Conservation (phyloP, 2,113 vertebrate species). For the Myanophis thanlyinensis region DNA sequence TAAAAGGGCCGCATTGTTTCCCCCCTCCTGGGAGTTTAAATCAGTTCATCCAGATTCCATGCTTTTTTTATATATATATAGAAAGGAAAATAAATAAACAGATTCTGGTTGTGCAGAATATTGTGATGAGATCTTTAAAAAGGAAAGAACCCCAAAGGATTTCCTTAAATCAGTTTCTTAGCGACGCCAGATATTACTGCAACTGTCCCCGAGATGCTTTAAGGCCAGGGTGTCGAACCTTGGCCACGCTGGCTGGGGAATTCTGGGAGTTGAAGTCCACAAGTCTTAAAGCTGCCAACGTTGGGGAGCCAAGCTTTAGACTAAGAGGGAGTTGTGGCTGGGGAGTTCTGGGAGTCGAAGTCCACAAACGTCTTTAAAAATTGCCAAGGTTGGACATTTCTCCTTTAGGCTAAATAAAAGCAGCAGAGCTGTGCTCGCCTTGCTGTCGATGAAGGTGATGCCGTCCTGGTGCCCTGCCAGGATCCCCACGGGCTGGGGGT, state of each 20-base stretch:
- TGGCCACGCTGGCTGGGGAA: neutral
- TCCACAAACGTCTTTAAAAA: neutral
- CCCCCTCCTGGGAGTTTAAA: neutral
- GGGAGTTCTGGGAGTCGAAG: neutral
- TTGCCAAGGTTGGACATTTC: neutral
- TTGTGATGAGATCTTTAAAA: neutral
- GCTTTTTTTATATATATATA: too few relatives aligned
- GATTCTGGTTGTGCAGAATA: neutral
- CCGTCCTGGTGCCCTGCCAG: conserved; percentile 89
- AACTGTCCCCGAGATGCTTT: too few relatives aligned
- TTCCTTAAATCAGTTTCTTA: too few relatives aligned
- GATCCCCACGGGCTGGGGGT: conserved; percentile 87
- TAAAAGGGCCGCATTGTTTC: neutral
- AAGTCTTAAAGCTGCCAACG: too few relatives aligned
- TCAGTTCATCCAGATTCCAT: neutral
- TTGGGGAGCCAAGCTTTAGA: too few relatives aligned
- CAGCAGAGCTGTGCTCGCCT: conserved; percentile 69
- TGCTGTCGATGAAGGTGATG: conserved; percentile 93
- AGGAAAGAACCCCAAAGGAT: neutral
- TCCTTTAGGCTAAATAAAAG: fast-evolving
- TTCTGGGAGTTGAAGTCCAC: neutral
- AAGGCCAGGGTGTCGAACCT: too few relatives aligned
- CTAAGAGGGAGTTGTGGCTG: too few relatives aligned
- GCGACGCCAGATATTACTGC: too few relatives aligned
- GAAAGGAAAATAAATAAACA: too few relatives aligned